A percentile compares a stretch with the other conserved stretches of the same genome.
These are phyloP conservation scores for Craniophora ligustri DNA, from an alignment of 2,888 invertebrate genomes.

Conservation along the genomic window DNA sequence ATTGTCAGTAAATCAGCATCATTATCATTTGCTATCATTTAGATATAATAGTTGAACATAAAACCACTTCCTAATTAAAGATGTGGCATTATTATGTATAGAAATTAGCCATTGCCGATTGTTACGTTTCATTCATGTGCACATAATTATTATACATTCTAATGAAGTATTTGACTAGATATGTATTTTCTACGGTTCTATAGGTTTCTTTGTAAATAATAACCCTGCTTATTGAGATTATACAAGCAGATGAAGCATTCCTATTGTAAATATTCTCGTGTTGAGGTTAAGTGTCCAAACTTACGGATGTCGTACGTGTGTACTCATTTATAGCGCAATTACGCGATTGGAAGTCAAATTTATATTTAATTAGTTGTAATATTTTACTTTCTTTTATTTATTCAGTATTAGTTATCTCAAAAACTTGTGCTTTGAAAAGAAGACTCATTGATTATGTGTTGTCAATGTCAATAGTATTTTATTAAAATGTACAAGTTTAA, in stretches of 20 bases:
- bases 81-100: constrained; percentile 84
- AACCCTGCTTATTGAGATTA: constrained; percentile 30
- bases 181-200: constrained; percentile 25
- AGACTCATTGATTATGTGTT: constrained; percentile 72
- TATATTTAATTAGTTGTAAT: constrained; percentile 7
- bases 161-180: constrained; percentile 48
- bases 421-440: constrained; percentile 52
- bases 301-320: constrained; percentile 67
- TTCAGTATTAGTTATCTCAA: constrained; percentile 48
- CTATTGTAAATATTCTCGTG: constrained; percentile 71
- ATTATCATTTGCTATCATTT: constrained; percentile 37
- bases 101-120: constrained; percentile 85
- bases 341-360: constrained; percentile 28
- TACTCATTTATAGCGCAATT: constrained; percentile 47
- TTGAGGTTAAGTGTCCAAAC: constrained; percentile 86
- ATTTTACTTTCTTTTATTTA: constrained; percentile 13
- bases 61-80: constrained; percentile 66
- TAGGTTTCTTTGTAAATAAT: constrained; percentile 21
- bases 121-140: constrained; percentile 86
- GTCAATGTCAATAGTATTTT: constrained; percentile 73
- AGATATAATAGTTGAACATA: constrained; percentile 40
- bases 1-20: constrained; percentile 49
- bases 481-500: constrained; percentile 31
- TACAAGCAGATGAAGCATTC: constrained; percentile 54
- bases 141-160: constrained; percentile 66